phyloP scores from a whole-genome alignment of 2,888 invertebrate species.

The Baccha elongata region DNA sequence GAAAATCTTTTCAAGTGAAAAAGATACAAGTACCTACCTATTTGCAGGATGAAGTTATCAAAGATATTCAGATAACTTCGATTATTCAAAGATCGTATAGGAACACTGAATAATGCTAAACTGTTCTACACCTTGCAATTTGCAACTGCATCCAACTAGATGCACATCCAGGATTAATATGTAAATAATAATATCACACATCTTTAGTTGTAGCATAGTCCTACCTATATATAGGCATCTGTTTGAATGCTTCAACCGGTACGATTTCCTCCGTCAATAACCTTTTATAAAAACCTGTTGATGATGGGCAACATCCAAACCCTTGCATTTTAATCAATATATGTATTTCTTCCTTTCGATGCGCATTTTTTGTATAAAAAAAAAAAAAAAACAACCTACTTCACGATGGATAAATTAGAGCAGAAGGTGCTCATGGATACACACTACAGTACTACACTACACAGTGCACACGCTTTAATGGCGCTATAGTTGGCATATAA shows the following conservation, averaged over 20 bases:
- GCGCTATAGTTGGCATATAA: conserved; percentile 46
- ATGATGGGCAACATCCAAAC: conserved; percentile 39
- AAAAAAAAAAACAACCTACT: conserved; percentile 37
- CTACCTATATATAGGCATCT: conserved; percentile 5
- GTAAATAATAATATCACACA: conserved; percentile 50
- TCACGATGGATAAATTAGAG: conserved; percentile 59
- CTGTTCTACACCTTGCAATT: conserved; percentile 5
- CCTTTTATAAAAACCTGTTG: conserved; percentile 65
- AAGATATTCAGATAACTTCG: background rate
- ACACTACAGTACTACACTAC: too few species aligned
- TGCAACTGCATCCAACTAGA: conserved; percentile 2
- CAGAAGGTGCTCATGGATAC: conserved; percentile 52
- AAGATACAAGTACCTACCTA: background rate
- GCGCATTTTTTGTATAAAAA: conserved; percentile 4
- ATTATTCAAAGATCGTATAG: background rate
- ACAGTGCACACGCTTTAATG: conserved; percentile 44
- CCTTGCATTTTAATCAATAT: conserved; percentile 64
- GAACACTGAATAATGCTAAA: background rate
- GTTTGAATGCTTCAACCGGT: conserved; percentile 47
- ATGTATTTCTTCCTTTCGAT: conserved; percentile 28
- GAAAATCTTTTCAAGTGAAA: background rate
- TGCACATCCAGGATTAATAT: conserved; percentile 33
- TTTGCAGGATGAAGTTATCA: background rate
- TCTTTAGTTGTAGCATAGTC: background rate
- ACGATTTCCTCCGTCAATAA: conserved; percentile 69